These are phyloP conservation scores for Eulemur albifrons DNA, from an alignment of 2,797 vertebrate species.

Conservation along the genomic window DNA sequence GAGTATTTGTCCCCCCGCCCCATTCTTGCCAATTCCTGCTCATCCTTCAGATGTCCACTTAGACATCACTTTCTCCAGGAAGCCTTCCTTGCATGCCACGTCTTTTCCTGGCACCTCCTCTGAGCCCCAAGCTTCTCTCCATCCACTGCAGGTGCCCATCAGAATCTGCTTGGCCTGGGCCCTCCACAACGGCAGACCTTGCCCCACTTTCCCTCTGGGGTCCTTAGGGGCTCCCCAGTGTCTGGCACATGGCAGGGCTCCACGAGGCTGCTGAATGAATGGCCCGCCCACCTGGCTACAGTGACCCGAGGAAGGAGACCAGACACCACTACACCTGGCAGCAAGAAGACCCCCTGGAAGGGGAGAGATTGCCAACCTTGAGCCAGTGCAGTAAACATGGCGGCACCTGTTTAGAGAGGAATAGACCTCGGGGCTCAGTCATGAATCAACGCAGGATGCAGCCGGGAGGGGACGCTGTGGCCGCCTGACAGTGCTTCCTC, in stretches of 20 bases:
- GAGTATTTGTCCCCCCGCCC: not conserved
- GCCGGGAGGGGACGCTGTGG: fast-evolving
- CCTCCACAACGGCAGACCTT: not conserved
- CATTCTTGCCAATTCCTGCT: not conserved
- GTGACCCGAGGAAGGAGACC: not conserved
- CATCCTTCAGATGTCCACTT: not conserved
- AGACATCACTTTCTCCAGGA: not conserved
- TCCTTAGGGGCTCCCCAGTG: not conserved
- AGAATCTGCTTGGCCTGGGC: not conserved
- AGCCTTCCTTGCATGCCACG: not conserved
- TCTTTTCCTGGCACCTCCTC: not conserved
- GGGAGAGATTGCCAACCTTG: not conserved
- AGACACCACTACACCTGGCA: too few relatives aligned
- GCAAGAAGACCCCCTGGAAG: not conserved
- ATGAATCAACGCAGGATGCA: fast-evolving
- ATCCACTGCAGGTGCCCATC: not conserved
- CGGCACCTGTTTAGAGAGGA: fast-evolving
- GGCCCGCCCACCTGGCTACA: not conserved
- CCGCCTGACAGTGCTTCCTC: fast-evolving
- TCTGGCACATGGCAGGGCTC: not conserved
- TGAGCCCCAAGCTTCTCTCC: not conserved
- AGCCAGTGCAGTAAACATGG: fast-evolving
- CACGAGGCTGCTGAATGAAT: not conserved
- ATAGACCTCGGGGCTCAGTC: not conserved
- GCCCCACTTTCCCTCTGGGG: not conserved